Conservation (phyloP, 2,888 invertebrate genomes). For the Dioctria rufipes region DNA sequence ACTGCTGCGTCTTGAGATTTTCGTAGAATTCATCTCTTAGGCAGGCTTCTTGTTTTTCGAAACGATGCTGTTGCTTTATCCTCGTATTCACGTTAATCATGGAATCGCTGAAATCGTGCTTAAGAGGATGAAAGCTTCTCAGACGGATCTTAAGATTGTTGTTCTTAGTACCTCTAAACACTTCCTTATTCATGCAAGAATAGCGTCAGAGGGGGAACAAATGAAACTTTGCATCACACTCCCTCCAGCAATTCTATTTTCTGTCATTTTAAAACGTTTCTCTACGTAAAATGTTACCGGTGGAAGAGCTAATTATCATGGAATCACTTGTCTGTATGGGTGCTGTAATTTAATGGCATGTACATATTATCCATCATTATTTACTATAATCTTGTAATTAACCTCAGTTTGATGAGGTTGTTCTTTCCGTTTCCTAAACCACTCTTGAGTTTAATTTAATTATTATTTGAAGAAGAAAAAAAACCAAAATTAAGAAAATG, state of each 20-base stretch:
- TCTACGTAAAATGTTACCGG: neutral
- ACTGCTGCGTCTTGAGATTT: slow-evolving; percentile 37
- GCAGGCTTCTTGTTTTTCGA: slow-evolving; percentile 18
- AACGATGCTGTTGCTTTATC: slow-evolving; percentile 43
- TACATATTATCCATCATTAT: no score
- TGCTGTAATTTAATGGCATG: neutral
- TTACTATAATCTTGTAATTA: no score
- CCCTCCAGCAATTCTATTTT: neutral
- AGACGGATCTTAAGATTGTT: slow-evolving; percentile 47
- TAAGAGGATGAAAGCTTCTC: slow-evolving; percentile 51
- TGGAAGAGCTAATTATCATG: slow-evolving; percentile 27
- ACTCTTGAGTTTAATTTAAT: no score
- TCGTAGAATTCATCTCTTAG: slow-evolving; percentile 33
- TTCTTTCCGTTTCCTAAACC: no score
- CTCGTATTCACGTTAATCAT: slow-evolving; percentile 47
- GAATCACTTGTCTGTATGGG: neutral
- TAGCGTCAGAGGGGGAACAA: slow-evolving; percentile 32
- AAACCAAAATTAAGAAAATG: no score
- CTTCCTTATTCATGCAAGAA: slow-evolving; percentile 38
- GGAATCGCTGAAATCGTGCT: slow-evolving; percentile 53
- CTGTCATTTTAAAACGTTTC: neutral
- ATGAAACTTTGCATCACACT: neutral
- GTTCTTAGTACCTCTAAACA: slow-evolving; percentile 45
- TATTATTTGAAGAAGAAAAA: no score
- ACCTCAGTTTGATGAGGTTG: no score